phyloP scores from a whole-genome alignment of 2,888 invertebrate genomes.

The Cistogaster globosa region DNA sequence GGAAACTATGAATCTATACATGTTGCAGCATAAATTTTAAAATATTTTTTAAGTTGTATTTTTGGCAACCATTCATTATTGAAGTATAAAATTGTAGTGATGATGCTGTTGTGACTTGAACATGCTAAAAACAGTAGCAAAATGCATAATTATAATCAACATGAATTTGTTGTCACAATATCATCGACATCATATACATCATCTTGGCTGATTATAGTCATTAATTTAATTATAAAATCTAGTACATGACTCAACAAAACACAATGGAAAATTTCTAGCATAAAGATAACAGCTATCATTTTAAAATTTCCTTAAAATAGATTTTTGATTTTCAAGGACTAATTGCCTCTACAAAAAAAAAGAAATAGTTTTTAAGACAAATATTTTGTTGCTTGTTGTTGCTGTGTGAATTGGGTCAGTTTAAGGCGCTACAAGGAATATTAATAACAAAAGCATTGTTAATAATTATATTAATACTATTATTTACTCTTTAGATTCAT shows the following conservation, averaged over 20 bases:
- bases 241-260: not conserved
- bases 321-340: no score
- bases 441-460: no score
- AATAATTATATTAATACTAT: no score
- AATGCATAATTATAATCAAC: constrained; percentile 44
- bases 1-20: constrained; percentile 32
- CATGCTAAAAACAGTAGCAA: constrained; percentile 37
- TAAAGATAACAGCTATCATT: not conserved
- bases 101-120: constrained; percentile 4
- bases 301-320: not conserved
- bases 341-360: no score
- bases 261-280: not conserved
- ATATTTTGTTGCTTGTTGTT: no score
- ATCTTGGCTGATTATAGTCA: constrained; percentile 37
- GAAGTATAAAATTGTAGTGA: not conserved
- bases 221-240: constrained; percentile 45
- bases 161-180: constrained; percentile 59
- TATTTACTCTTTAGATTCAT: no score
- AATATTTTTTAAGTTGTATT: not conserved
- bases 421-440: no score
- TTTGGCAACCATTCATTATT: not conserved
- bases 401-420: no score
- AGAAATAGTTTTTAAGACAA: no score
- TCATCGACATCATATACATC: constrained; percentile 35
- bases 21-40: not conserved